These are phyloP conservation scores for Microcaecilia unicolor DNA, from an alignment of 2,797 vertebrate species.

Conservation along the genomic window DNA sequence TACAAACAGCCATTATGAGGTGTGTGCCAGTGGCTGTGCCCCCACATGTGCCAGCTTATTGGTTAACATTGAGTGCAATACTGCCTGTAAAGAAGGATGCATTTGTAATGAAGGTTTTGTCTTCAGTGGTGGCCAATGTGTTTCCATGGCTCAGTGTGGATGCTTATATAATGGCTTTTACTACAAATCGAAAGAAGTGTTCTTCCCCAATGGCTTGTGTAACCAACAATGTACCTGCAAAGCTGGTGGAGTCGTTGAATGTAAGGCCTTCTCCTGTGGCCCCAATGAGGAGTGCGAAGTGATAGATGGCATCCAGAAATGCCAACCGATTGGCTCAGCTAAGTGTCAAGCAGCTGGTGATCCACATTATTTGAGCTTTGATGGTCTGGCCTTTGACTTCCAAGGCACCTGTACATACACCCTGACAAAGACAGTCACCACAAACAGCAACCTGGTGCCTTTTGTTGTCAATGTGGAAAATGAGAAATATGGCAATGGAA, in stretches of 20 bases:
- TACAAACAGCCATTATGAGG: slow-evolving; percentile 61
- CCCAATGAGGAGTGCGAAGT: slow-evolving; percentile 49
- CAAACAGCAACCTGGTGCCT: slow-evolving; percentile 18
- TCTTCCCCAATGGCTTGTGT: slow-evolving; percentile 7
- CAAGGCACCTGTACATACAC: slow-evolving; percentile 66
- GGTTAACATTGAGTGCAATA: slow-evolving; percentile 23
- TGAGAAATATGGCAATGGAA: not conserved
- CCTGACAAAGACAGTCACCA: slow-evolving; percentile 26
- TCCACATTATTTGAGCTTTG: slow-evolving; percentile 70
- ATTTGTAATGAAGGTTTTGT: slow-evolving; percentile 59
- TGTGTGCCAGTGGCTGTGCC: slow-evolving; percentile 46
- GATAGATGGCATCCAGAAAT: slow-evolving; percentile 49
- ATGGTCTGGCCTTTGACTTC: slow-evolving; percentile 52
- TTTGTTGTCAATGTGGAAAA: slow-evolving; percentile 37
- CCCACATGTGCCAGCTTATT: slow-evolving; percentile 51
- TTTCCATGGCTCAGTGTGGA: slow-evolving; percentile 62
- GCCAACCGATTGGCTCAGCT: slow-evolving; percentile 41
- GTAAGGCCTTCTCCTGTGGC: slow-evolving; percentile 44
- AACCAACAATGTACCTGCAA: slow-evolving; percentile 47
- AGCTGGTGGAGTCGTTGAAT: slow-evolving; percentile 29
- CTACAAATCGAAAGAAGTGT: slow-evolving; percentile 15
- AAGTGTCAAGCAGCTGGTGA: slow-evolving; percentile 68
- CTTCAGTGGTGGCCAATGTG: slow-evolving; percentile 53
- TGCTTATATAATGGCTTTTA: slow-evolving; percentile 51
- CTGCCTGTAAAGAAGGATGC: slow-evolving; percentile 54